A percentile compares a stretch with the other conserved stretches of the same genome.
These are phyloP conservation scores for Heterotilapia buettikoferi DNA, from an alignment of 2,113 vertebrate genomes.

Conservation along the genomic window DNA sequence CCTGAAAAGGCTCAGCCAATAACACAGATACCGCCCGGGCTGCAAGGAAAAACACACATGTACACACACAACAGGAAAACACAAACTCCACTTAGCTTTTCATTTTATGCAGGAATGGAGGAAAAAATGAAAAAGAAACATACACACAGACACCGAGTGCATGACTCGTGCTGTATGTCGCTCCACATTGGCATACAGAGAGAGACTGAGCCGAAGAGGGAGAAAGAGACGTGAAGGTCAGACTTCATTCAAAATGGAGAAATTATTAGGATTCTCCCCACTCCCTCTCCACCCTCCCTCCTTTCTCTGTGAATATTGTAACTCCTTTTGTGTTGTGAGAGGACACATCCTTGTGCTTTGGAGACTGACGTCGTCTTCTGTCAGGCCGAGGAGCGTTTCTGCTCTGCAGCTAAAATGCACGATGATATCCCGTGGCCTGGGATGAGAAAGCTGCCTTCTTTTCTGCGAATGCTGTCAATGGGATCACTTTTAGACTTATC, in stretches of 20 bases:
- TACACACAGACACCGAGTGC: neutral
- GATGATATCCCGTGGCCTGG: slow-evolving; percentile 33
- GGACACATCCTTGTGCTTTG: slow-evolving; percentile 53
- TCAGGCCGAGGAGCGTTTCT: slow-evolving; percentile 22
- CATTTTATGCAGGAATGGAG: slow-evolving; percentile 14
- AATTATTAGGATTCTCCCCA: slow-evolving; percentile 47
- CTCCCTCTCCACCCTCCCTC: neutral
- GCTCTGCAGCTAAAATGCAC: slow-evolving; percentile 30
- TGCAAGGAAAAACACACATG: slow-evolving; percentile 8
- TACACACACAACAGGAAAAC: neutral
- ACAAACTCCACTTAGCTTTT: neutral
- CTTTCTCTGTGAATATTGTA: slow-evolving; percentile 32
- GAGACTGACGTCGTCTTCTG: slow-evolving; percentile 49
- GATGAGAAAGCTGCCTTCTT: slow-evolving; percentile 37
- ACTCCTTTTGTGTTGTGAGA: slow-evolving; percentile 56
- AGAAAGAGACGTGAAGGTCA: slow-evolving; percentile 60
- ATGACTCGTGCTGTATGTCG: slow-evolving; percentile 1
- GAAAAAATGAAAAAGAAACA: neutral
- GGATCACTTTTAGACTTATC: slow-evolving; percentile 12
- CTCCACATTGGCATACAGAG: slow-evolving; percentile 26
- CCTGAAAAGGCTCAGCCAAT: slow-evolving; percentile 52
- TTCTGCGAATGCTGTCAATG: slow-evolving; percentile 22
- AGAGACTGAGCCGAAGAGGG: neutral
- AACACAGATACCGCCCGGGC: slow-evolving; percentile 29
- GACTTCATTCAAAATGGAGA: slow-evolving; percentile 66